Evolutionary conservation across 2,113 vertebrate species (phyloP).

Genomic region (Centropristis striata): DNA sequence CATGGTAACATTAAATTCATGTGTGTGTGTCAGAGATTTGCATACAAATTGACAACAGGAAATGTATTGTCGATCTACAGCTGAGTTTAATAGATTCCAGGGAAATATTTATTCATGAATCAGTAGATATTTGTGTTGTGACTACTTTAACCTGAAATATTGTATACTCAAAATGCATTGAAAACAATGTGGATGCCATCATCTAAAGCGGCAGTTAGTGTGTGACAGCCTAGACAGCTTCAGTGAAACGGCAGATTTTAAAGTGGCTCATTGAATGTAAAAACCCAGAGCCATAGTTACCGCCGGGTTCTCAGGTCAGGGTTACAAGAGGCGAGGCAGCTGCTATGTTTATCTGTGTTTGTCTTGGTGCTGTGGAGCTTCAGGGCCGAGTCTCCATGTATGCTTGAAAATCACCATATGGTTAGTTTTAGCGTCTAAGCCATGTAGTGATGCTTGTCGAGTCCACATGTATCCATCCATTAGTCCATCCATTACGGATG

Average conservation of each 20-base stretch:
- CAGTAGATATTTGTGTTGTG: not conserved
- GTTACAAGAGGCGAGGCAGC: conserved; percentile 3
- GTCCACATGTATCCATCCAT: not conserved
- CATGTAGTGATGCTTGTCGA: not conserved
- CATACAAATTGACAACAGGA: not conserved
- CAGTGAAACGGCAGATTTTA: not conserved
- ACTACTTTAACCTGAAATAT: not conserved
- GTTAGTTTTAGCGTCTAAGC: conserved; percentile 3
- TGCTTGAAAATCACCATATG: conserved; percentile 37
- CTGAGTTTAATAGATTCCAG: not conserved
- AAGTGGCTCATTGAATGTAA: conserved; percentile 1
- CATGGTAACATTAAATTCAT: not conserved
- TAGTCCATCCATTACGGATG: not conserved
- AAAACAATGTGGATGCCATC: not conserved
- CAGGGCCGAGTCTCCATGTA: conserved; percentile 23
- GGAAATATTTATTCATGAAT: conserved; percentile 1
- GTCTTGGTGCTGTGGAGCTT: conserved; percentile 9
- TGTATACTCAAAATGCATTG: conserved; percentile 5
- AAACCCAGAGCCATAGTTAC: not conserved
- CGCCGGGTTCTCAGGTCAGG: conserved; percentile 6
- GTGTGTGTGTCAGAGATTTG: not conserved
- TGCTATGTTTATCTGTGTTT: conserved; percentile 31
- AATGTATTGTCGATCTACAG: not conserved
- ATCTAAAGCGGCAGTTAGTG: too few species aligned
- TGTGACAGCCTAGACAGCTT: not conserved